Percentiles rank a stretch among this genome's conserved stretches.
These are phyloP conservation scores for Phymorhynchus buccinoides DNA, from an alignment of 1,140 invertebrate genomes.

Conservation along the genomic window DNA sequence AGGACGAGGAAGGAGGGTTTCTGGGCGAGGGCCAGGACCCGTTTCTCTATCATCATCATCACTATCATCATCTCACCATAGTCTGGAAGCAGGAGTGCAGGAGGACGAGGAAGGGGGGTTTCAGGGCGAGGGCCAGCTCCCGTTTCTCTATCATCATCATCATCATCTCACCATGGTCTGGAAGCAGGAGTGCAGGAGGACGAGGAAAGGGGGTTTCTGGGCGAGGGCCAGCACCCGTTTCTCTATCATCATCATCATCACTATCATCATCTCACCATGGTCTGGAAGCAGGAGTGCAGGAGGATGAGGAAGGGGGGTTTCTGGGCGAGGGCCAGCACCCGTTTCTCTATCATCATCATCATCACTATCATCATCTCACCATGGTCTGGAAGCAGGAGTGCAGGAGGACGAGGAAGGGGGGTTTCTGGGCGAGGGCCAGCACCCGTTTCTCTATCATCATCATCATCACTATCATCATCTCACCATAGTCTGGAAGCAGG, in stretches of 20 bases:
- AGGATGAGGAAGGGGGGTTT: no score
- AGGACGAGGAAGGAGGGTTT: conserved; percentile 99
- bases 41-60: conserved; percentile 99
- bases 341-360: no score
- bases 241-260: no score
- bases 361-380: no score
- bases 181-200: no score
- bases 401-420: conserved; percentile 97
- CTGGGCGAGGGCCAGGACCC: conserved; percentile 93
- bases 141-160: conserved; percentile 99
- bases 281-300: no score
- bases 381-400: conserved; percentile 99
- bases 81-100: conserved; percentile 99
- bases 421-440: conserved; percentile 94
- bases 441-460: conserved; percentile 99
- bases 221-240: no score
- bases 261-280: no score
- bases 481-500: conserved; percentile 99
- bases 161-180: no score
- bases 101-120: conserved; percentile 97
- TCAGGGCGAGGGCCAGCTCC: conserved; percentile 92
- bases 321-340: no score
- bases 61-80: conserved; percentile 99
- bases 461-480: no score
- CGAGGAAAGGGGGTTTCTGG: no score